A percentile compares a stretch with the other conserved stretches of the same genome.
Evolutionary conservation across 2,888 invertebrate genomes (phyloP).

Genomic region (Chelonus formosanus): DNA sequence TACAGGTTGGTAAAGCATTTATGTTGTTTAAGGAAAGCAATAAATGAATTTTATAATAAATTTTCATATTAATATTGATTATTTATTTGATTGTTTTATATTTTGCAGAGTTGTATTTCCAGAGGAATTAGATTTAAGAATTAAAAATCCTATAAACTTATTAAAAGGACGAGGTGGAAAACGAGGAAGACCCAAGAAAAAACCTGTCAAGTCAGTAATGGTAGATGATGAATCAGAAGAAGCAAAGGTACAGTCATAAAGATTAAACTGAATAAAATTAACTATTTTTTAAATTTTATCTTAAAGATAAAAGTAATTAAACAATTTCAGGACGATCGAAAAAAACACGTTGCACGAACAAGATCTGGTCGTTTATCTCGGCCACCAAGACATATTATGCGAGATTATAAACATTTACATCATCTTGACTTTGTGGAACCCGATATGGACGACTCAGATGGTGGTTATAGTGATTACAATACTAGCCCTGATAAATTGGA

Average conservation of each 20-base stretch:
- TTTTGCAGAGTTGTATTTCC: constrained; percentile 66
- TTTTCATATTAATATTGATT: neutral
- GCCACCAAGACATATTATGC: constrained; percentile 71
- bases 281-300: neutral
- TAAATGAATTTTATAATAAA: neutral
- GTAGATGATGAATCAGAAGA: constrained; percentile 56
- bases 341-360: constrained; percentile 68
- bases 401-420: constrained; percentile 70
- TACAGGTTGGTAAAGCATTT: constrained; percentile 60
- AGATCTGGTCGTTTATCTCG: constrained; percentile 69
- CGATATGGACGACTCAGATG: constrained; percentile 69
- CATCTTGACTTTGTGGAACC: constrained; percentile 69
- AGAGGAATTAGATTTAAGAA: constrained; percentile 59
- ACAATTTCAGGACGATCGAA: constrained; percentile 62
- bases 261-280: constrained; percentile 3
- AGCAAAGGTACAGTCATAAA: constrained; percentile 46
- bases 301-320: constrained; percentile 10
- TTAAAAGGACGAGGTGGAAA: constrained; percentile 55
- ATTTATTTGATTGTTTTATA: constrained; percentile 26
- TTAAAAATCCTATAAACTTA: constrained; percentile 50
- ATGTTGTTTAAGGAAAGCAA: no score
- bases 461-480: constrained; percentile 70
- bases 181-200: constrained; percentile 58
- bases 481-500: constrained; percentile 55
- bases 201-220: constrained; percentile 47